Evolutionary conservation across 1,140 invertebrate species (phyloP), one percentile per base, ranked within the genome.

Genomic region (Lepidurus arcticus): DNA sequence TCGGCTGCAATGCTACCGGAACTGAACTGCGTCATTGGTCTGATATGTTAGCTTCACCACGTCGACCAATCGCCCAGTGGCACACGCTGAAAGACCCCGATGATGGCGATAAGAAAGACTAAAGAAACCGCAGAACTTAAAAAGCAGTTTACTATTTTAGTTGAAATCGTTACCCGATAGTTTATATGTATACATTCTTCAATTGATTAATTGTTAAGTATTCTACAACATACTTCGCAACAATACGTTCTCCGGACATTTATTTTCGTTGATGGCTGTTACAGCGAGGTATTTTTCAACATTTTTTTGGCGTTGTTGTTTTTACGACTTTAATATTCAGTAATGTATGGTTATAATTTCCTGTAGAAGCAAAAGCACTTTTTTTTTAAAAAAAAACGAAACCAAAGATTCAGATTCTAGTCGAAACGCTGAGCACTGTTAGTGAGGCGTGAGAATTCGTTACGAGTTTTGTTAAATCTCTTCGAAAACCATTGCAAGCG

Each of bases 1-100:
- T 99, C 81, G 98, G 98, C 74, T 99, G 97, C 88, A 98, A 96
- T 87, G 96, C 96, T 82, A 94, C 92, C 80, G 98, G 98, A 78
- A 98, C 97, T 26, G 98, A 99, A 86, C 88, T 99, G 75, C 92
- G 98, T 82, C 98, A 99, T 87, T 99, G 98, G 98, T 98, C 97
- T 78, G 98, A 99, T 86, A 98, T 98, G 96, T 87, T 99, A 86
- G 97, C 98, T 83, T 98, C 96, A 79, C 98, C 98, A 4, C 90
- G 98, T 83, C 77, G 98, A 85, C 98, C 98, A 44, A 99, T 99
- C 83, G 98, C 98, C 81, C 98, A 99, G 87, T 99, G 98, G 98
- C 98, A 99, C 85, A 99, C 97, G 80, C 91, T 99, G 81, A 97
- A 97, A 86, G 95, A 97, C 85, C 94, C 95, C 43, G 96, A 98